These are phyloP conservation scores for Taxidea taxus DNA, from an alignment of 2,113 vertebrate species.

Conservation along the genomic window DNA sequence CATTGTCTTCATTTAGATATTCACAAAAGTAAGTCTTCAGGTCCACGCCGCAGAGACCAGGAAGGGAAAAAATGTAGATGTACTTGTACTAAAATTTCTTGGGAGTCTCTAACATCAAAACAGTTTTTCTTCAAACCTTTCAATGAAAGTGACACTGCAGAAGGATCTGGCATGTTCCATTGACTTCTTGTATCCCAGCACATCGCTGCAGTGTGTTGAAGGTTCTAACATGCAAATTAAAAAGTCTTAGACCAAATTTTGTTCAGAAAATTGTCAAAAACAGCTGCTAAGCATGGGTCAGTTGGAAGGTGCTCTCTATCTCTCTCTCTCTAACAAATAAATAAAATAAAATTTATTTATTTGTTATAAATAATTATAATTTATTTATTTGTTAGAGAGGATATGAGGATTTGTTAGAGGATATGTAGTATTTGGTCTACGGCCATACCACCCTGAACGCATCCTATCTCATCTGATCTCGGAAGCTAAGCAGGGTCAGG, in stretches of 20 bases:
- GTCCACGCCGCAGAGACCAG: neutral
- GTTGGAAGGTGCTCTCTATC: neutral
- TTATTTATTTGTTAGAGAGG: no score
- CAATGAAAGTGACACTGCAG: neutral
- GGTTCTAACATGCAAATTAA: neutral
- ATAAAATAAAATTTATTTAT: no score
- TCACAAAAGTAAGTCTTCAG: neutral
- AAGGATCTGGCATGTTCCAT: neutral
- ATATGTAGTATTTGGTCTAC: no score
- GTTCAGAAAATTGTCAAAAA: neutral
- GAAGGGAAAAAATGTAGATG: neutral
- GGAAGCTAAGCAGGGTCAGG: no score
- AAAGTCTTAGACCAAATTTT: neutral
- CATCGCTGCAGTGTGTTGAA: neutral
- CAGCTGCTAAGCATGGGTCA: neutral
- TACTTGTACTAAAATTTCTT: neutral
- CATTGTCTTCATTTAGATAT: neutral
- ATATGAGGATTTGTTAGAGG: no score
- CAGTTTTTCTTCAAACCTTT: neutral
- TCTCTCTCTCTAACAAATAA: no score
- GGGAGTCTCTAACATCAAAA: neutral
- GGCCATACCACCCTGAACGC: no score
- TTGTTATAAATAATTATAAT: no score
- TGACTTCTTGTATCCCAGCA: neutral
- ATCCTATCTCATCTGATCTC: no score